These are phyloP conservation scores for Calosoma granatense DNA, from an alignment of 1,140 invertebrate species.

Conservation along the genomic window DNA sequence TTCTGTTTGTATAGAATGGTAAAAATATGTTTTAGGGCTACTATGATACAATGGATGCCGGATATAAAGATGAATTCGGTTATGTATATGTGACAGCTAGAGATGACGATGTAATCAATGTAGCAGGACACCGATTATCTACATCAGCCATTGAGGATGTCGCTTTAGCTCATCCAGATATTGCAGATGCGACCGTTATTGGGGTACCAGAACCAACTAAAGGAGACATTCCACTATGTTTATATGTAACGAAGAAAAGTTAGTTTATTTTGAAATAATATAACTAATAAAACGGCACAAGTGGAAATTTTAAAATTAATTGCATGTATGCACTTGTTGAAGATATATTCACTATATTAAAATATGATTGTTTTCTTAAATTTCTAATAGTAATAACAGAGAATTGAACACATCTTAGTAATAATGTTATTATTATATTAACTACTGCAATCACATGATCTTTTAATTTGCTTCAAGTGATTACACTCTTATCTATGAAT, in stretches of 20 bases:
- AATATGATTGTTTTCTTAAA: too few species aligned
- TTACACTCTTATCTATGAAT: neutral
- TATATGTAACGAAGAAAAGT: slow-evolving; percentile 65
- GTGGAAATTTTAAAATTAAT: slow-evolving; percentile 16
- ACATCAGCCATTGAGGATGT: slow-evolving; percentile 84
- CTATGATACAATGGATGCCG: slow-evolving; percentile 93
- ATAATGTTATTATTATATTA: too few species aligned
- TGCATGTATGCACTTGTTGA: slow-evolving; percentile 9
- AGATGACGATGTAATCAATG: slow-evolving; percentile 94
- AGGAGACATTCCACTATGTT: slow-evolving; percentile 78
- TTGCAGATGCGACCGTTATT: slow-evolving; percentile 78
- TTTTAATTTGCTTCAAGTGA: neutral
- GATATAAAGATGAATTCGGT: slow-evolving; percentile 71
- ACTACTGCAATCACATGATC: slow-evolving; percentile 1
- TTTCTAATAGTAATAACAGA: too few species aligned
- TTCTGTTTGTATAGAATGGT: too few species aligned
- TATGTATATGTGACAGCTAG: slow-evolving; percentile 81
- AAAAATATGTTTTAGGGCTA: slow-evolving; percentile 72
- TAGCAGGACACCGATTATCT: slow-evolving; percentile 82
- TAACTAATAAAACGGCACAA: slow-evolving; percentile 21
- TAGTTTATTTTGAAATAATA: slow-evolving; percentile 21
- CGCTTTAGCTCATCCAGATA: slow-evolving; percentile 66
- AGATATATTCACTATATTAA: neutral
- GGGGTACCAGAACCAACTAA: slow-evolving; percentile 82
- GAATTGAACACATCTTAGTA: too few species aligned